phyloP scores from a whole-genome alignment of 2,888 invertebrate species.

The Drosophila atripex region DNA sequence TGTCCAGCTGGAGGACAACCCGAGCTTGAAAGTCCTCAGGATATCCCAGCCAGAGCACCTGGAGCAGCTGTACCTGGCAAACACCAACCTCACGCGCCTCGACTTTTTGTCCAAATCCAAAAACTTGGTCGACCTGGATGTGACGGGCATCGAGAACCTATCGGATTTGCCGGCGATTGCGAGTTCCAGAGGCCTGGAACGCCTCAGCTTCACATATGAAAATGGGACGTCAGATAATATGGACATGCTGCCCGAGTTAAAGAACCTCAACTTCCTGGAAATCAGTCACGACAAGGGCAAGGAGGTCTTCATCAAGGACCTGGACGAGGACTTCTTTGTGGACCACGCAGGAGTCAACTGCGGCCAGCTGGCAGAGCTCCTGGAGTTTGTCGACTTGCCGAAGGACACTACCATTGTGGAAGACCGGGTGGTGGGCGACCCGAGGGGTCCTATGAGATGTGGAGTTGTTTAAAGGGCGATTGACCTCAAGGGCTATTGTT shows the following conservation, averaged over 20 bases:
- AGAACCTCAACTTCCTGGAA: constrained; percentile 48
- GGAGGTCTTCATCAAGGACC: constrained; percentile 55
- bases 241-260: constrained; percentile 42
- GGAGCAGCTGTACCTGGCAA: constrained; percentile 44
- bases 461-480: neutral
- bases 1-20: constrained; percentile 27
- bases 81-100: constrained; percentile 41
- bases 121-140: constrained; percentile 51
- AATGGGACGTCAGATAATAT: constrained; percentile 32
- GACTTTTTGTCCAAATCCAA: constrained; percentile 51
- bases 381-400: constrained; percentile 21
- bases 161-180: constrained; percentile 45
- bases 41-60: constrained; percentile 31
- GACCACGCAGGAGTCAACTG: constrained; percentile 36
- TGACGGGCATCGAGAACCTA: constrained; percentile 50
- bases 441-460: constrained; percentile 12
- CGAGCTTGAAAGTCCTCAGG: neutral
- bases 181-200: constrained; percentile 40
- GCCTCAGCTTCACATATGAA: constrained; percentile 50
- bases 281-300: constrained; percentile 40
- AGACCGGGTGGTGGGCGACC: constrained; percentile 20
- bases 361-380: constrained; percentile 37
- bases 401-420: constrained; percentile 40
- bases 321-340: constrained; percentile 29
- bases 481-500: neutral